Evolutionary conservation across 2,113 vertebrate species (phyloP).

Genomic region (Rousettus leschenaultii): DNA sequence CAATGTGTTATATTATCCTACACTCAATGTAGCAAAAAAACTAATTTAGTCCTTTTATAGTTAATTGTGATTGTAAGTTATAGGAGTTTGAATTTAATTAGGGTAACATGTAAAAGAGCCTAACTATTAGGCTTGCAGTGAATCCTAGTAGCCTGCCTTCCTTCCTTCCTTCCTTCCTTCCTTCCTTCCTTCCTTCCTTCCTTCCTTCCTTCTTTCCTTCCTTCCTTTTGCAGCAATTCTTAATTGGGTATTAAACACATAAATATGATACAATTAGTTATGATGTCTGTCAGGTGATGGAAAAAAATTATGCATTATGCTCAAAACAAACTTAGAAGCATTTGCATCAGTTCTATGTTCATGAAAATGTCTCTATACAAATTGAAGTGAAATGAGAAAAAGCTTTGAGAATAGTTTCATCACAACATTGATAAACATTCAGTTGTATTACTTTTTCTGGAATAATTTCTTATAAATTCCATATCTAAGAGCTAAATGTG

Average conservation of each 20-base stretch:
- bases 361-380: not conserved
- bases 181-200: not conserved
- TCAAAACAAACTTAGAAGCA: not conserved
- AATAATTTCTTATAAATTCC: not conserved
- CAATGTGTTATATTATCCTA: not conserved
- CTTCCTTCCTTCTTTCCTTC: not conserved
- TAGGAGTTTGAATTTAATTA: not conserved
- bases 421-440: not conserved
- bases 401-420: not conserved
- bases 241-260: not conserved
- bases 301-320: not conserved
- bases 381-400: not conserved
- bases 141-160: not conserved
- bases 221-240: not conserved
- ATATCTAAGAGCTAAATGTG: not conserved
- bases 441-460: not conserved
- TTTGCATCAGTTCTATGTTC: not conserved
- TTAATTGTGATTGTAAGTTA: not conserved
- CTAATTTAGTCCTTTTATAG: not conserved
- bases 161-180: not conserved
- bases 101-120: not conserved
- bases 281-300: not conserved
- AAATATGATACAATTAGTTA: not conserved
- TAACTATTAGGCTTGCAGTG: not conserved
- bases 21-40: not conserved